phyloP scores from a whole-genome alignment of 2,888 invertebrate species.

The Frankliniella fusca region DNA sequence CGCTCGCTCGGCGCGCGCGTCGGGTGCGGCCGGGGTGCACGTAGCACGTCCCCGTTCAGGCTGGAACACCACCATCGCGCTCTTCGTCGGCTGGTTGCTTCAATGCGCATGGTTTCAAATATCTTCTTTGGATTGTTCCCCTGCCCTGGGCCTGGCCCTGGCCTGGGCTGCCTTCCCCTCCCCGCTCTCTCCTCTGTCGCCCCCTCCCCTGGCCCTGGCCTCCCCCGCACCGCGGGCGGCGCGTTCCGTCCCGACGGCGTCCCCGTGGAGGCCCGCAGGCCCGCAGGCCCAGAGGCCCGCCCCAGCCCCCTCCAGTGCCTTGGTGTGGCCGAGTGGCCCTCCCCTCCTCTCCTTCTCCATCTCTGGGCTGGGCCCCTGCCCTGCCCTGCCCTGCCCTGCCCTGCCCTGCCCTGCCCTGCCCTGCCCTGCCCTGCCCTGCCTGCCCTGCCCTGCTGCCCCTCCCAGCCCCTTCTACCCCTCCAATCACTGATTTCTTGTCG shows the following conservation, averaged over 20 bases:
- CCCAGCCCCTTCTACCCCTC: no score
- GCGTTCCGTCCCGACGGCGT: background rate
- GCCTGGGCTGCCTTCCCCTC: background rate
- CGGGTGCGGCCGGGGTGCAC: background rate
- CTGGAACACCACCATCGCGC: slow-evolving; percentile 8
- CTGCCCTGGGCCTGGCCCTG: no score
- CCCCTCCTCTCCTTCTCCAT: background rate
- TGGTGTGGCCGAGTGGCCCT: background rate
- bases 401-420: background rate
- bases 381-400: no score
- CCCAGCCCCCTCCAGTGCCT: background rate
- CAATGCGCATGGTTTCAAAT: slow-evolving; percentile 24
- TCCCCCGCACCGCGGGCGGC: background rate
- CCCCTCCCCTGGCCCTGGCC: background rate
- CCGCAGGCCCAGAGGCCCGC: background rate
- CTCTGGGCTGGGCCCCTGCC: background rate
- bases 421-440: no score
- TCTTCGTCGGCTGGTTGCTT: slow-evolving; percentile 21
- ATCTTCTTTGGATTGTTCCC: slow-evolving; percentile 18
- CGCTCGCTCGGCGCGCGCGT: background rate
- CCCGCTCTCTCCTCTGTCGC: background rate
- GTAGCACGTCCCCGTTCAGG: background rate
- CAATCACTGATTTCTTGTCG: no score
- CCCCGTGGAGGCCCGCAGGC: slow-evolving; percentile 1
- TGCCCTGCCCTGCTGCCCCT: no score